Percentiles rank a stretch among this genome's conserved stretches.
Evolutionary conservation across 2,888 invertebrate species (phyloP).

Genomic region (Eledone cirrhosa): DNA sequence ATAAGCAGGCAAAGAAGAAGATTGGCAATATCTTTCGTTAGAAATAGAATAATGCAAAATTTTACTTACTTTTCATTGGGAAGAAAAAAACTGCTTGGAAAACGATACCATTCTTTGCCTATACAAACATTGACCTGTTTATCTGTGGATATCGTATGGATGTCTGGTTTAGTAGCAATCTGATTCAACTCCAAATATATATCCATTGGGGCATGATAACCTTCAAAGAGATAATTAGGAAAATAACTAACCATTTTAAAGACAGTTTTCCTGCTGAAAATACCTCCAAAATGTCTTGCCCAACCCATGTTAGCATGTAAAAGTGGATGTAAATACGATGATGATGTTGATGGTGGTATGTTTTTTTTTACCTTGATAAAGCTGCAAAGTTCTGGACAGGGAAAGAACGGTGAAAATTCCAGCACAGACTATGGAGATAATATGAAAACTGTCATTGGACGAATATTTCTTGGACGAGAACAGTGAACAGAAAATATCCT

Average conservation of each 20-base stretch:
- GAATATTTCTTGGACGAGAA: neutral
- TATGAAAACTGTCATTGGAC: neutral
- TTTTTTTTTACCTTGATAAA: slow-evolving; percentile 74
- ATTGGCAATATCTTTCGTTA: too few relatives aligned
- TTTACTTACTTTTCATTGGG: slow-evolving; percentile 75
- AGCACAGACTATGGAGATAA: neutral
- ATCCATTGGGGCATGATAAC: slow-evolving; percentile 90
- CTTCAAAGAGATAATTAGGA: too few relatives aligned
- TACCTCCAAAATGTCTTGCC: too few relatives aligned
- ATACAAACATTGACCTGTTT: slow-evolving; percentile 79
- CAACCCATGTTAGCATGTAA: too few relatives aligned
- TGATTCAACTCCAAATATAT: slow-evolving; percentile 78
- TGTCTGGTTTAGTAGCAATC: slow-evolving; percentile 68
- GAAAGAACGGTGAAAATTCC: slow-evolving; percentile 67
- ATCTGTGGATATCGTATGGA: slow-evolving; percentile 55
- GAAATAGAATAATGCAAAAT: too few relatives aligned
- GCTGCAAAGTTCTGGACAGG: slow-evolving; percentile 72
- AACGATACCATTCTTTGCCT: slow-evolving; percentile 98
- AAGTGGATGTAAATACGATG: too few relatives aligned
- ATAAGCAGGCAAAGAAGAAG: too few relatives aligned
- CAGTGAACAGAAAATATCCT: neutral
- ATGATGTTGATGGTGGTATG: too few relatives aligned
- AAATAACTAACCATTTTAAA: too few relatives aligned
- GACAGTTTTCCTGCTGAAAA: too few relatives aligned
- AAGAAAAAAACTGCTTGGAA: slow-evolving; percentile 92